Evolutionary conservation across 2,113 vertebrate species (phyloP).

Genomic region (Apistogramma diplotaenia): DNA sequence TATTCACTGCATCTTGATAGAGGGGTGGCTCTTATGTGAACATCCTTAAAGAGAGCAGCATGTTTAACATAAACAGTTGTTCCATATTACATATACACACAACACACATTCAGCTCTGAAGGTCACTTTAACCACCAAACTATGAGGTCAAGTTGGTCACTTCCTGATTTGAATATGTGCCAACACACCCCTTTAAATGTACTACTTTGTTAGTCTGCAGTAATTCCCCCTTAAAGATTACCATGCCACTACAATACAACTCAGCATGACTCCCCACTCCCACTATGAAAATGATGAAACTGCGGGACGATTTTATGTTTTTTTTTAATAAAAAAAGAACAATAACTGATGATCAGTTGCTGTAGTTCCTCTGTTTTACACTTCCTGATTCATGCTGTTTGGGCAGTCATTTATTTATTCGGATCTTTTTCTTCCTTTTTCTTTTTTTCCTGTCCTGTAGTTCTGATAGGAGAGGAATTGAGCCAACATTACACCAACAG

Average conservation of each 20-base stretch:
- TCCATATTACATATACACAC: not conserved
- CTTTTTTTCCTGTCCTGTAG: not conserved
- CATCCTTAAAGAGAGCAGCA: not conserved
- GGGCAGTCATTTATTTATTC: slow-evolving; percentile 9
- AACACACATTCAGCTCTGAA: not conserved
- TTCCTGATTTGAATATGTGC: not conserved
- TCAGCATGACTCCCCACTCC: slow-evolving; percentile 30
- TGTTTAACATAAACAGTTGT: not conserved
- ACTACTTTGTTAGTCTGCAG: not conserved
- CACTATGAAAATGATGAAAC: slow-evolving; percentile 13
- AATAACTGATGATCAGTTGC: slow-evolving; percentile 16
- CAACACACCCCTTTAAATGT: not conserved
- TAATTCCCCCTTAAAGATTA: slow-evolving; percentile 2
- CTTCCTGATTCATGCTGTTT: slow-evolving; percentile 57
- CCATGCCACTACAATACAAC: slow-evolving; percentile 5
- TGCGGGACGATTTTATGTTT: no score
- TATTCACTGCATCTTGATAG: not conserved
- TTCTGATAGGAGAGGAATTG: not conserved
- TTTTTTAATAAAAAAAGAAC: not conserved
- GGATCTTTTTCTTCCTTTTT: not conserved
- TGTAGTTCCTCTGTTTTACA: slow-evolving; percentile 11
- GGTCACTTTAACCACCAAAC: slow-evolving; percentile 8
- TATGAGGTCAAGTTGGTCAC: not conserved
- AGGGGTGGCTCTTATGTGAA: not conserved
- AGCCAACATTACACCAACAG: slow-evolving; percentile 42